These are phyloP conservation scores for Urophycis tenuis DNA, from an alignment of 2,797 vertebrate genomes.

Conservation along the genomic window DNA sequence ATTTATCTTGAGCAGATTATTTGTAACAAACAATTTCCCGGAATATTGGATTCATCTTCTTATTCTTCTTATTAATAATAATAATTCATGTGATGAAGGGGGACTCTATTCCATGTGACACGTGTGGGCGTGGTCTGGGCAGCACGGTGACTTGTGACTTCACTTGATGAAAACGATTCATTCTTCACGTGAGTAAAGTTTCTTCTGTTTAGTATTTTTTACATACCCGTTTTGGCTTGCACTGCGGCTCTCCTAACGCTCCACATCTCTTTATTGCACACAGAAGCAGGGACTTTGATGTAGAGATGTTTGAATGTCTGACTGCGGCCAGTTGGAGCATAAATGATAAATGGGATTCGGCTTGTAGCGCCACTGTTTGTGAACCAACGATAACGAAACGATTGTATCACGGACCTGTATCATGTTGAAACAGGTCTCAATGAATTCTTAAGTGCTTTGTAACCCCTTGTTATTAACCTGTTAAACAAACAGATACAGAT, in stretches of 20 bases:
- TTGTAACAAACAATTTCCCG: background rate
- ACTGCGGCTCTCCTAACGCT: background rate
- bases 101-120: slow-evolving; percentile 25
- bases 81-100: too few relatives aligned
- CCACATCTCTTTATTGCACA: background rate
- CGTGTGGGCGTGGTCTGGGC: slow-evolving; percentile 19
- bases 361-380: background rate
- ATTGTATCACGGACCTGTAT: background rate
- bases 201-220: background rate
- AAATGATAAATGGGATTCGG: background rate
- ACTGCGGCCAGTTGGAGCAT: background rate
- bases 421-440: background rate
- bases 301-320: background rate
- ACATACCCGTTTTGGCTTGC: background rate
- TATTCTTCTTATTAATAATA: too few relatives aligned
- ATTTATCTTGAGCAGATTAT: background rate
- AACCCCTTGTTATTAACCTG: too few relatives aligned
- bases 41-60: too few relatives aligned
- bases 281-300: background rate
- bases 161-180: slow-evolving; percentile 5
- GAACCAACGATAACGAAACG: too few relatives aligned
- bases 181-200: slow-evolving; percentile 63
- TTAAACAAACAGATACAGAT: background rate
- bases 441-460: background rate
- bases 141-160: background rate